Conservation (phyloP, 2,797 vertebrate species). For the Acomys russatus region DNA sequence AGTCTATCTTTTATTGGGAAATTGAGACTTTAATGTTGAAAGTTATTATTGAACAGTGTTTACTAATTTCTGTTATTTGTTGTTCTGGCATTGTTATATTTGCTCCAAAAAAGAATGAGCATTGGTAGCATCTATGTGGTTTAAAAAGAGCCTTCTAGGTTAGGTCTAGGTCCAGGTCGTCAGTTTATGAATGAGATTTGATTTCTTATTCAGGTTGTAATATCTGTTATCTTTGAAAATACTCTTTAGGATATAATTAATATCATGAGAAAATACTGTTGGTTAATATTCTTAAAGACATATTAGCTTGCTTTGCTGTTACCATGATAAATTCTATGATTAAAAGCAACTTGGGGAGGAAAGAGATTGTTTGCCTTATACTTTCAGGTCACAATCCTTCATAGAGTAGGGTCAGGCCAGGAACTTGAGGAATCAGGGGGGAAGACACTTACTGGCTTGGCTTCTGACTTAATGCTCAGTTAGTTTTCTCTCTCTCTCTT, state of each 20-base stretch:
- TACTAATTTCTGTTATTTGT: background rate
- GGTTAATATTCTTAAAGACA: constrained; percentile 73
- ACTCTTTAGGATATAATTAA: constrained; percentile 76
- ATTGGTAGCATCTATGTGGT: background rate
- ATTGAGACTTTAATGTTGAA: background rate
- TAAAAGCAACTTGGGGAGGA: background rate
- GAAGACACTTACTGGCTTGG: background rate
- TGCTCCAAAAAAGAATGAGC: constrained; percentile 32
- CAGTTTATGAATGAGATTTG: constrained; percentile 50
- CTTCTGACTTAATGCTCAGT: background rate
- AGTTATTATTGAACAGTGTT: background rate
- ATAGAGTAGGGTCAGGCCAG: background rate
- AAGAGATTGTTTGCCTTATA: background rate
- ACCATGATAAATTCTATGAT: background rate
- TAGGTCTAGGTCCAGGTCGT: background rate
- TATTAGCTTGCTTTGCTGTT: background rate
- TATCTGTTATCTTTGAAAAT: constrained; percentile 62
- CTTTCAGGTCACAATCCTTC: background rate
- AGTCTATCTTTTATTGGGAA: background rate
- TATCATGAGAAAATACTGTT: constrained; percentile 58
- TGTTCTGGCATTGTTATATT: background rate
- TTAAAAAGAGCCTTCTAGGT: constrained; percentile 12
- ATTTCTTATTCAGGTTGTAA: constrained; percentile 52
- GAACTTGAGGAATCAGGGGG: background rate
- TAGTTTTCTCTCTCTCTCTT: background rate